Evolutionary conservation across 1,140 invertebrate species (phyloP).

Genomic region (Lasioglossum albipes): DNA sequence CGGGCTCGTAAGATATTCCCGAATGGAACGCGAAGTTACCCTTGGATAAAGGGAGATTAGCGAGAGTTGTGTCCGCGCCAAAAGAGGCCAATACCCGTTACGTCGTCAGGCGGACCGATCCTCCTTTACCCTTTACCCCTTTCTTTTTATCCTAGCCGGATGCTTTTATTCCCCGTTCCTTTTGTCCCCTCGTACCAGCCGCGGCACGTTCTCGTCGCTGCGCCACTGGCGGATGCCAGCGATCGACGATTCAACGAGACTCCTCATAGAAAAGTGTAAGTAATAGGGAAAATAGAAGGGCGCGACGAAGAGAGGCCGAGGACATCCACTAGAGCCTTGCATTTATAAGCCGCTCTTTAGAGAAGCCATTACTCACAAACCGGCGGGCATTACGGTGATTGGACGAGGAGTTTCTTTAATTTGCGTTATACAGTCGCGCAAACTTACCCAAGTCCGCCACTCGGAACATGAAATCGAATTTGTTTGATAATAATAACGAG

Average conservation of each 20-base stretch:
- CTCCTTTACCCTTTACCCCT: constrained; percentile 28
- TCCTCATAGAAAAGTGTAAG: constrained; percentile 13
- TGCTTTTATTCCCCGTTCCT: constrained; percentile 24
- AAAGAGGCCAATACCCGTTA: constrained; percentile 66
- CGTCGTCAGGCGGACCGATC: constrained; percentile 36
- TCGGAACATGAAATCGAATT: too few relatives aligned
- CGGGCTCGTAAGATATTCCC: constrained; percentile 64
- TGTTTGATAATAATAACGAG: too few relatives aligned
- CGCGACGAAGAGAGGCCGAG: not conserved
- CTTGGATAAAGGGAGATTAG: constrained; percentile 67
- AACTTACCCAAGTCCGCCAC: too few relatives aligned
- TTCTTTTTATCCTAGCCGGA: constrained; percentile 11
- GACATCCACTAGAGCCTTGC: not conserved
- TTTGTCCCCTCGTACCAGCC: not conserved
- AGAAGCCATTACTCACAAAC: not conserved
- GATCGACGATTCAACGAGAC: not conserved
- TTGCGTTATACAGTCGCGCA: not conserved
- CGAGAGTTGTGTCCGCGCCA: constrained; percentile 66
- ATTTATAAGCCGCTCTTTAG: constrained; percentile 4
- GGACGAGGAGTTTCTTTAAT: not conserved
- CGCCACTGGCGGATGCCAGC: not conserved
- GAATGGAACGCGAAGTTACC: constrained; percentile 60
- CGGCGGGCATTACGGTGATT: constrained; percentile 7
- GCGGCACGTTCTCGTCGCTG: not conserved
- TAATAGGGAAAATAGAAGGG: not conserved